Evolutionary conservation across 2,113 vertebrate genomes (phyloP), one percentile per base, ranked within the genome.

Genomic region (Ciconia boyciana): DNA sequence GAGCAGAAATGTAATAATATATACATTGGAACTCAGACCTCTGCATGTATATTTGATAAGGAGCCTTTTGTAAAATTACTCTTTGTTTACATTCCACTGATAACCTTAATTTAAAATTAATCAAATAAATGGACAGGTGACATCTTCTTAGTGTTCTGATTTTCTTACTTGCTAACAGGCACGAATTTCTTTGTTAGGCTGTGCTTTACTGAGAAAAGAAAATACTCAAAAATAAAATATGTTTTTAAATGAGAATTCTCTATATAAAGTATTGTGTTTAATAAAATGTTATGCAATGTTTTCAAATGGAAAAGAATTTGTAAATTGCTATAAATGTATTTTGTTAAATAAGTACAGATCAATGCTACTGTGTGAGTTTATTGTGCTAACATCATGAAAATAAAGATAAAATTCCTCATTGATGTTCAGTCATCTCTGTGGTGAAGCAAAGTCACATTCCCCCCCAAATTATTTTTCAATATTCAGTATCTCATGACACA

Each of bases 251-350:
- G 97, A 98, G 92, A 98, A 98, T 97, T 94, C 98, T 98, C 98
- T 98, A 98, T 98, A 98, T 96, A 97, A 98, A 98, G 97, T 98
- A 98, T 98, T 96, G 98, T 98, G 98, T 98, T 98, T 98, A 98
- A 98, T 98, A 98, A 98, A 98, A 98, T 98, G 98, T 98, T 98
- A 98, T 98, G 98, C 98, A 98, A 98, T 98, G 98, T 98, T 98
- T 98, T 98, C 98, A 98, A 98, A 97, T 98, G 97, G 94, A 97
- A 98, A 93, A 97, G 97, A 97, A 98, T 98, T 98, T 98, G 98
- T 98, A 98, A 98, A 98, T 97, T 98, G 98, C 98, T 98, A 98
- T 98, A 98, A 98, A 98, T 98, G 98, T 98, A 98, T 98, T 98
- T 98, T 98, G 98, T 98, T 98, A 98, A 98, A 97, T 97, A 97